Conservation (phyloP, 2,888 invertebrate genomes). For the Polyommatus icarus region DNA sequence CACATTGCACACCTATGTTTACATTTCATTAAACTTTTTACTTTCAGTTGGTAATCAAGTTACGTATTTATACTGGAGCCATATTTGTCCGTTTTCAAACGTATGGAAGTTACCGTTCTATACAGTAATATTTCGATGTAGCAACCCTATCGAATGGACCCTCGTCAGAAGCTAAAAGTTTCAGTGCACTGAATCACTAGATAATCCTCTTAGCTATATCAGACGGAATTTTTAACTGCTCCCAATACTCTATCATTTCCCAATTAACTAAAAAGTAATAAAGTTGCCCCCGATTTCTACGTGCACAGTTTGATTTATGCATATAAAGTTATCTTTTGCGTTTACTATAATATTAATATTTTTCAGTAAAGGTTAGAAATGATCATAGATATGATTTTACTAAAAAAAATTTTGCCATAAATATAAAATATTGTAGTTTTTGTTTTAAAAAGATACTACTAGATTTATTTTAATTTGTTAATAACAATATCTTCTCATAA, state of each 20-base stretch:
- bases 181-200: constrained; percentile 15
- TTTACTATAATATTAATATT: background rate
- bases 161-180: constrained; percentile 29
- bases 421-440: no score
- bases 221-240: constrained; percentile 20
- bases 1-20: no score
- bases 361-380: no score
- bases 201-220: constrained; percentile 10
- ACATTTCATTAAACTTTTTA: no score
- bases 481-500: no score
- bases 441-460: no score
- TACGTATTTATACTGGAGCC: no score
- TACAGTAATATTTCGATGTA: background rate
- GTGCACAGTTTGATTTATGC: background rate
- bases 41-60: no score
- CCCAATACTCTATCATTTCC: background rate
- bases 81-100: no score
- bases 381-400: no score
- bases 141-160: background rate
- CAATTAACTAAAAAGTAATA: background rate
- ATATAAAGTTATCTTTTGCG: background rate
- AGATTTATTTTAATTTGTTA: no score
- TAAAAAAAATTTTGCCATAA: no score
- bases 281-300: background rate
- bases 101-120: background rate